Evolutionary conservation across 2,113 vertebrate genomes (phyloP).

Genomic region (Natator depressus): DNA sequence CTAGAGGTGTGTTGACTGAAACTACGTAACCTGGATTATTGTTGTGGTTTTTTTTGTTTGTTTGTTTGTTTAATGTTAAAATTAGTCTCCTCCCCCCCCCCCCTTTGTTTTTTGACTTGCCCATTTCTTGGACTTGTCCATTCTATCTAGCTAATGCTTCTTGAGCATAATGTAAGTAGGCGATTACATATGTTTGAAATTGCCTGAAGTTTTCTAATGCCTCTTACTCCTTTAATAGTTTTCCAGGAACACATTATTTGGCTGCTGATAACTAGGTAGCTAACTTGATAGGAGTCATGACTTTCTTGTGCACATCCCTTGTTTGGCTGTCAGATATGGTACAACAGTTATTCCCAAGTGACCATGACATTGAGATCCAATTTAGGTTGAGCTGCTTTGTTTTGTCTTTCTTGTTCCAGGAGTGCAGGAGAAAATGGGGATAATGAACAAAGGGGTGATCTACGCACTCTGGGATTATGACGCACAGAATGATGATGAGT

Average conservation of each 20-base stretch:
- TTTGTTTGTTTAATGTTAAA: neutral
- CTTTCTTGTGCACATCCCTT: neutral
- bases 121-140: neutral
- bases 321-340: neutral
- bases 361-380: fast-evolving
- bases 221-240: neutral
- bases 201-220: neutral
- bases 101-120: neutral
- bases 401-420: conserved; percentile 74
- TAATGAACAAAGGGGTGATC: conserved; percentile 97
- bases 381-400: neutral
- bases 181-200: fast-evolving
- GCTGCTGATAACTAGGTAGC: neutral
- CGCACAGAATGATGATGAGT: conserved; percentile 87
- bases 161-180: neutral
- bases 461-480: conserved; percentile 94
- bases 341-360: neutral
- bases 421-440: conserved; percentile 99
- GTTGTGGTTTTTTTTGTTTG: too few relatives aligned
- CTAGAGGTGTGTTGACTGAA: neutral
- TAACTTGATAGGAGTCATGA: neutral
- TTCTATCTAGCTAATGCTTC: fast-evolving
- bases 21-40: neutral
- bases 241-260: neutral
- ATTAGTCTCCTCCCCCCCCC: too few relatives aligned